A percentile compares a stretch with the other conserved stretches of the same genome.
These are phyloP conservation scores for Saccostrea cuccullata DNA, from an alignment of 1,140 invertebrate species.

Conservation along the genomic window DNA sequence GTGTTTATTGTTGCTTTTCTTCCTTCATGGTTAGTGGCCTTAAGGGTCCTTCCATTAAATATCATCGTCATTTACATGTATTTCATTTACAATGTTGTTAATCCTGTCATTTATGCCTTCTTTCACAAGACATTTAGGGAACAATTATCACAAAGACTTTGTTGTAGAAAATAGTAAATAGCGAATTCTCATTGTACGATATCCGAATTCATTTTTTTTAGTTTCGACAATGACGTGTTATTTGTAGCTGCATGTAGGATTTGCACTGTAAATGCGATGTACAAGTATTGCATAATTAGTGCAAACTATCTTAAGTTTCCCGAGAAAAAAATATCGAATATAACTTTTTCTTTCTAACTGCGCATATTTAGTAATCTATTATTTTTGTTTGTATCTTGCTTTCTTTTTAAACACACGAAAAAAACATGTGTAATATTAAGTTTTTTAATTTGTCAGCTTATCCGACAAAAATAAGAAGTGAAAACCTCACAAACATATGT, in stretches of 20 bases:
- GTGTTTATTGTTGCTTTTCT: constrained; percentile 75
- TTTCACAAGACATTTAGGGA: constrained; percentile 76
- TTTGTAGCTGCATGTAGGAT: background rate
- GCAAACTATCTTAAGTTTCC: background rate
- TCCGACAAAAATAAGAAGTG: background rate
- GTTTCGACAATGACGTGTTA: background rate
- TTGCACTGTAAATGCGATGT: background rate
- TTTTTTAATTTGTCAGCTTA: constrained; percentile 12
- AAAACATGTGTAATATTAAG: background rate
- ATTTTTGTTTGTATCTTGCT: background rate
- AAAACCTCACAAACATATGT: background rate
- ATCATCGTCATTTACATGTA: constrained; percentile 69
- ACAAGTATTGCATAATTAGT: background rate
- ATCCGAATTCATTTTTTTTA: background rate
- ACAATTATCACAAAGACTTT: constrained; percentile 71
- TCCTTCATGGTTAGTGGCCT: constrained; percentile 73
- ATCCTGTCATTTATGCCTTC: constrained; percentile 77
- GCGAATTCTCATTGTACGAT: background rate
- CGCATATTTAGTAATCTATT: background rate
- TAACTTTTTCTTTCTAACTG: background rate
- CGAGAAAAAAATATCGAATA: background rate
- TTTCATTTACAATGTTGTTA: constrained; percentile 77
- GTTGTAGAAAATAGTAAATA: constrained; percentile 51
- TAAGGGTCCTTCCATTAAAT: constrained; percentile 56
- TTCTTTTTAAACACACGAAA: background rate